Conservation (phyloP, 2,113 vertebrate genomes). For the Centropristis striata region DNA sequence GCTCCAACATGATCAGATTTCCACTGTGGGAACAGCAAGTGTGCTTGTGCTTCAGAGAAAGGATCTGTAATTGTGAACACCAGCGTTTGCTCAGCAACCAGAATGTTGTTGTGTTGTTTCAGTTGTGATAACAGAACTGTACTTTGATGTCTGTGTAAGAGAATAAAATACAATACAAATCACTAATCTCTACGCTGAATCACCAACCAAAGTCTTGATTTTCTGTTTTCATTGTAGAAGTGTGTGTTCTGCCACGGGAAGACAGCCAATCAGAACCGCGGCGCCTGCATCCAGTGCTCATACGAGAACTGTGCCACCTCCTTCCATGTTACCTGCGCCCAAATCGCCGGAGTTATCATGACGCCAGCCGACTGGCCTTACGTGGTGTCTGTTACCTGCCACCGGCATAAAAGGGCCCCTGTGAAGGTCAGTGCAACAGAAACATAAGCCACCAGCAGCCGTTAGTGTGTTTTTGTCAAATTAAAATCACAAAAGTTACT, state of each 20-base stretch:
- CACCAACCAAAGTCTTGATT: background rate
- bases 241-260: conserved; percentile 93
- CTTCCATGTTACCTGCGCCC: conserved; percentile 97
- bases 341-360: conserved; percentile 92
- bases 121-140: too few species aligned
- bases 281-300: conserved; percentile 97
- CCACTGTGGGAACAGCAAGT: background rate
- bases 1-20: background rate
- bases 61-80: background rate
- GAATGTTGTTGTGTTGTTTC: background rate
- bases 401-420: conserved; percentile 87
- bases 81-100: background rate
- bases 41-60: background rate
- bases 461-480: background rate
- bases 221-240: conserved; percentile 84
- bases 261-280: conserved; percentile 85
- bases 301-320: conserved; percentile 94
- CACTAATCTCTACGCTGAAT: too few species aligned
- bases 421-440: conserved; percentile 79
- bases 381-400: conserved; percentile 94
- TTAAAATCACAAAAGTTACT: background rate
- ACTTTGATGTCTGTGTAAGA: too few species aligned
- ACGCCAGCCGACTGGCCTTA: conserved; percentile 97
- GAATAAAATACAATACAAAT: too few species aligned
- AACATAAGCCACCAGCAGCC: too few species aligned